Base-by-base conservation (phyloP, 2,113 vertebrate species). In the Protomyctophum bolini region DNA sequence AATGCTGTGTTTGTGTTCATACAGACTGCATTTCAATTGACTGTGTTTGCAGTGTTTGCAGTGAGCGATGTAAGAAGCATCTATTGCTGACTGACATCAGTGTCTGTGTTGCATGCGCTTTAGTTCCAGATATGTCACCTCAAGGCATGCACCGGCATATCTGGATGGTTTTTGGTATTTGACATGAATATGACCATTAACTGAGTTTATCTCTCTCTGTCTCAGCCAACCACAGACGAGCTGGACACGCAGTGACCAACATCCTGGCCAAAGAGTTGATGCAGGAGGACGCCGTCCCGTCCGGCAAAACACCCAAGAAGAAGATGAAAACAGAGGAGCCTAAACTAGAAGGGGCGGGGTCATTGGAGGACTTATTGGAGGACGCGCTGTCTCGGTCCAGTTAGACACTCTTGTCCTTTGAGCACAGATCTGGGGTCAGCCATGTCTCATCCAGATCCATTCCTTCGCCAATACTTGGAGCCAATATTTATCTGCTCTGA, bases 221-320 rank as follows among this genome's bases (percentile, higher is more conserved):
- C 67, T 86, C 84, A 97, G 95, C 91, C 80, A 96, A 95, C 83
- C 92, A 95, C 84, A 91, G 95, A 85, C 91, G 94, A 88, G 92
- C 92, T 28, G 96, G 94, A 57, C 93, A 94, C 69, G 94, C 93
- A 56, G 91, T 96, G 87, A 96, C 95, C 12, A 95, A 92, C 80
- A 81, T 96, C 73, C 92, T 97, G 75, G 95, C 94, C 86, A 95
- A 95, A 62, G 95, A 95, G 85, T 87, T 96, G 85, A 92, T 92
- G 80, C 94, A 95, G 85, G 95, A 96, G 1, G 92, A 94, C 7
- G 4, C 78, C 0, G 70, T 85, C 47, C 58, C 81, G 8, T 78
- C 81, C 47, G 1, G 85, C 73, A 78, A 75, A 66, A 0, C 58
- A 14, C 0, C 15, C 28, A 77, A 83, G 46, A 79, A 88, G 63